phyloP scores from a whole-genome alignment of 2,888 invertebrate species.

The Erpobdella octoculata region DNA sequence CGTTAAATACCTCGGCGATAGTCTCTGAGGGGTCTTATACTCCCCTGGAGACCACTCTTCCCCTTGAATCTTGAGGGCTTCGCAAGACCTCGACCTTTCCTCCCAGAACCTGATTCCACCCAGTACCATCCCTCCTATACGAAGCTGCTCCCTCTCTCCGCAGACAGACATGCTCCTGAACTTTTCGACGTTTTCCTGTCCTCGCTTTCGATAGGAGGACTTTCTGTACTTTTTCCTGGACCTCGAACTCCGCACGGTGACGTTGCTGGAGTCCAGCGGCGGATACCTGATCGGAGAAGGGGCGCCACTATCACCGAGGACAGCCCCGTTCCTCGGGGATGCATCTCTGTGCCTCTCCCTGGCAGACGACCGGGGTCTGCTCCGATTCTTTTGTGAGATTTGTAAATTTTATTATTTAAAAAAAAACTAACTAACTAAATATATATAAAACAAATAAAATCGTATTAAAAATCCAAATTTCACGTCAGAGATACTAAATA shows the following conservation, averaged over 20 bases:
- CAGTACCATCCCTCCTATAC: not conserved
- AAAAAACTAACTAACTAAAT: too few relatives aligned
- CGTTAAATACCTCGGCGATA: too few relatives aligned
- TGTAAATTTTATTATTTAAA: too few relatives aligned
- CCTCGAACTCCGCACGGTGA: not conserved
- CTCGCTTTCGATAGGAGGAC: not conserved
- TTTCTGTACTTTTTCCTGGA: not conserved
- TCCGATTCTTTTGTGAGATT: not conserved
- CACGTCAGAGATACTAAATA: too few relatives aligned
- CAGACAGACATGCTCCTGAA: conserved; percentile 3
- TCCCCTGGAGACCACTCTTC: too few relatives aligned
- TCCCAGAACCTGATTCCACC: conserved; percentile 3
- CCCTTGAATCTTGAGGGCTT: not conserved
- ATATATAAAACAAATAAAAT: too few relatives aligned
- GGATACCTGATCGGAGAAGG: not conserved
- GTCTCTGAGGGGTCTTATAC: too few relatives aligned
- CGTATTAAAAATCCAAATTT: too few relatives aligned
- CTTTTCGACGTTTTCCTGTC: not conserved
- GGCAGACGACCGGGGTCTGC: too few relatives aligned
- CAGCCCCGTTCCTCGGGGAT: too few relatives aligned
- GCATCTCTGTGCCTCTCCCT: too few relatives aligned
- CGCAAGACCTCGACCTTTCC: conserved; percentile 11
- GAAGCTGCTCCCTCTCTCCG: conserved; percentile 1
- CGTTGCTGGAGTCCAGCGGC: not conserved
- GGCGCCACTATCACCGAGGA: too few relatives aligned